Base-by-base conservation (phyloP, 2,113 vertebrate genomes). In the Paramormyrops kingsleyae region DNA sequence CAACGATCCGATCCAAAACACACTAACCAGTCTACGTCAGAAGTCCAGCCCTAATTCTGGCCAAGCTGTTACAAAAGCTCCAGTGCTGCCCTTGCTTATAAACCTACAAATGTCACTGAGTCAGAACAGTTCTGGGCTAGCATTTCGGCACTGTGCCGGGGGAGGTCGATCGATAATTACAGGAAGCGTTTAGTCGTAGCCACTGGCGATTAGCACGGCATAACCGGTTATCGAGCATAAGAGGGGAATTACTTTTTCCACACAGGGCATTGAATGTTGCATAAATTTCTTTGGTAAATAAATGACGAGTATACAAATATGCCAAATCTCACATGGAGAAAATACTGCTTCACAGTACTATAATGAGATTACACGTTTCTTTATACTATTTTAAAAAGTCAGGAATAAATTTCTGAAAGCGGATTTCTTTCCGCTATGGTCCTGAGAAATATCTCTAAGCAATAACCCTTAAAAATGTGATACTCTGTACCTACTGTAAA, bases 271-370 rank as follows among this genome's bases (percentile, higher is more conserved):
- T 42, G 35, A 80, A 80, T 42, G 1, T 7, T 19, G 31, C 74
- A 42, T 80, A 80, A 35, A 80, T 80, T 80, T 80, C 74, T 80
- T 80, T 80, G n/a, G 13, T 39, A 80, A 80, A 80, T 80, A 80
- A 19, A 80, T 17, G 35, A 7, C 35, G 15, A 80, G 74, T 80
- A 19, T 21, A 42, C 15, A 77, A 77, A 39, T 15, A 80, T 80
- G 74, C 35, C 13, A 80, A 17, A 80, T 42, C 35, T 80, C 74
- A 80, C 4, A 42, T 8, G 74, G 74, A 80, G 74, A 35, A 80
- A 80, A 80, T 42, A 80, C 74, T 17, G 1, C 74, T 80, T 80
- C 74, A 80, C 74, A 80, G 74, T 42, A 6, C 35, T 80, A 17
- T 80, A 80, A 39, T 19, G 35, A 80, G 31, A 80, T 80, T 39